Conservation (phyloP, 2,888 invertebrate genomes). For the Bellardia pandia region DNA sequence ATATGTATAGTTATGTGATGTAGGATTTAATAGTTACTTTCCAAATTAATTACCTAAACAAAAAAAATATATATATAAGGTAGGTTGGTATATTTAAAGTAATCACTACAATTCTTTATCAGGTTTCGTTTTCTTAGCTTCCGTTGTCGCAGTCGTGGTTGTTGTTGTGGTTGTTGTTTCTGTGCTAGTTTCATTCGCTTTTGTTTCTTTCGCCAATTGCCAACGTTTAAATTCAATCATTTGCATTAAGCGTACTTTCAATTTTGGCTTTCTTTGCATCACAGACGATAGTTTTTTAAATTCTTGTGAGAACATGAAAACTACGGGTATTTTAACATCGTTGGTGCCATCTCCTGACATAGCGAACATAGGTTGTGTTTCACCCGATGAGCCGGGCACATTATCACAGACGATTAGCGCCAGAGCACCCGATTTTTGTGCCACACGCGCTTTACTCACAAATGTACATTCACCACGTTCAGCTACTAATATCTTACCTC, state of each 20-base stretch:
- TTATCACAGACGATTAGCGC: conserved; percentile 95
- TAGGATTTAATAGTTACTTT: conserved; percentile 23
- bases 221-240: conserved; percentile 83
- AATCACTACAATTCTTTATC: conserved; percentile 73
- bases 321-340: conserved; percentile 94
- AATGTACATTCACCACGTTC: conserved; percentile 96
- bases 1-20: background rate
- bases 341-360: conserved; percentile 97
- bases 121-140: conserved; percentile 58
- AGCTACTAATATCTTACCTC: conserved; percentile 92
- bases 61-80: conserved; percentile 29
- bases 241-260: conserved; percentile 84
- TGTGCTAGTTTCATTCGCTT: conserved; percentile 72
- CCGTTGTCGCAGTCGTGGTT: conserved; percentile 46
- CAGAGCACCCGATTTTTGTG: conserved; percentile 92
- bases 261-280: conserved; percentile 85
- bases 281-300: conserved; percentile 88
- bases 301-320: conserved; percentile 93
- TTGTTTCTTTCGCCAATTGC: conserved; percentile 79
- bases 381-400: conserved; percentile 89
- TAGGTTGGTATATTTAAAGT: conserved; percentile 29
- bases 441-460: conserved; percentile 94
- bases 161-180: conserved; percentile 58
- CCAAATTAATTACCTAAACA: conserved; percentile 34
- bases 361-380: conserved; percentile 93